A percentile compares a stretch with the other conserved stretches of the same genome.
Evolutionary conservation across 64 coral and sea anemone genomes (phyloP).

Genomic region (Stylophora pistillata): DNA sequence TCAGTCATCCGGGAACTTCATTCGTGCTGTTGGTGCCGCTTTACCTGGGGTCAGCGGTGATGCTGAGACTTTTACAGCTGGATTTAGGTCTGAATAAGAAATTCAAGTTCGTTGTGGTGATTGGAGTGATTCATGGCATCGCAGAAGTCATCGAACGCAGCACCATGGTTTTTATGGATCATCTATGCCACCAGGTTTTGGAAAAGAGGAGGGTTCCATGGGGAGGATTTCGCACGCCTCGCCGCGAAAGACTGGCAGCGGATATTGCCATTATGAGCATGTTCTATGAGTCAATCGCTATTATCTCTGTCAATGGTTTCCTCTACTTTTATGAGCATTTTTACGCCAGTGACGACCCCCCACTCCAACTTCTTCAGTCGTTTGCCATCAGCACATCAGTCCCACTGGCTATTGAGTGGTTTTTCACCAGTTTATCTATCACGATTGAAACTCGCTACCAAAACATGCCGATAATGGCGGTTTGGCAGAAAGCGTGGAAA

Average conservation of each 20-base stretch:
- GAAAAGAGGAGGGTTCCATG: slow-evolving; percentile 8
- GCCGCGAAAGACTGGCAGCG: background rate
- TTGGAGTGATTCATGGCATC: background rate
- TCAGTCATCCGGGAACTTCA: slow-evolving; percentile 4
- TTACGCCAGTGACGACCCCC: background rate
- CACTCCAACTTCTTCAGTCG: background rate
- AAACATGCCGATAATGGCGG: background rate
- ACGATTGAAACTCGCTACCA: slow-evolving; percentile 1
- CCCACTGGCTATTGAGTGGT: slow-evolving; percentile 4
- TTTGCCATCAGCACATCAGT: background rate
- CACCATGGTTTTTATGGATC: background rate
- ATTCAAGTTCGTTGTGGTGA: background rate
- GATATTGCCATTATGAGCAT: slow-evolving; percentile 9
- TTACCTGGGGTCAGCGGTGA: background rate
- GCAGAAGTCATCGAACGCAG: background rate
- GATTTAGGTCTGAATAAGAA: background rate
- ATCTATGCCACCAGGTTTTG: background rate
- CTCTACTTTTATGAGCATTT: background rate
- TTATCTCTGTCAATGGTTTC: background rate
- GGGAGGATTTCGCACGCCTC: slow-evolving; percentile 5
- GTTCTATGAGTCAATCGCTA: background rate
- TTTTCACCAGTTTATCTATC: slow-evolving; percentile 2
- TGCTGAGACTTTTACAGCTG: slow-evolving; percentile 1
- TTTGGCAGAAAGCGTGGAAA: background rate
- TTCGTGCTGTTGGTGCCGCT: background rate